Evolutionary conservation across 2,888 invertebrate species (phyloP).

Genomic region (Orthosia gothica): DNA sequence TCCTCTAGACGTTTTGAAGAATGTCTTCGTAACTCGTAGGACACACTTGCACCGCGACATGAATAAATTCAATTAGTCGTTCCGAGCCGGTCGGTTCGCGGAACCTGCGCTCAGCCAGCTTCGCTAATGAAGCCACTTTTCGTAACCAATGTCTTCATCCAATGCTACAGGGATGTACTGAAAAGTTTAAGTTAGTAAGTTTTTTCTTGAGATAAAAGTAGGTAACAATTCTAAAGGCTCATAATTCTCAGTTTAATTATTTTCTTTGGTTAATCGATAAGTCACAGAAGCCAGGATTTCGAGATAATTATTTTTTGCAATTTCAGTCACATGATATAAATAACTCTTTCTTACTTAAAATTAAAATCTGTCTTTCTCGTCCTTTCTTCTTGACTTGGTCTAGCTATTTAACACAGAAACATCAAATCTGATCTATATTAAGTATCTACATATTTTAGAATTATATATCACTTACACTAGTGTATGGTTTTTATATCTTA

Average conservation of each 20-base stretch:
- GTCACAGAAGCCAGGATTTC: background rate
- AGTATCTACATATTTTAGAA: too few species aligned
- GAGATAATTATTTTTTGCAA: too few species aligned
- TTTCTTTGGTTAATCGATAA: background rate
- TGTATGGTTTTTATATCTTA: too few species aligned
- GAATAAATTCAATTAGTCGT: constrained; percentile 82
- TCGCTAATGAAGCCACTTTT: constrained; percentile 85
- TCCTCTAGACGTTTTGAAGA: constrained; percentile 19
- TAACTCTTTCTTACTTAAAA: too few species aligned
- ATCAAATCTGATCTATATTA: too few species aligned
- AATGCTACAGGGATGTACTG: constrained; percentile 77
- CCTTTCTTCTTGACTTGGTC: too few species aligned
- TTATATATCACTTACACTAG: too few species aligned
- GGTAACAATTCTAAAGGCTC: too few species aligned
- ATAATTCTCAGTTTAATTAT: too few species aligned
- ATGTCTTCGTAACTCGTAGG: background rate
- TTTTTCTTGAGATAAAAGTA: background rate
- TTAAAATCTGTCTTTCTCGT: too few species aligned
- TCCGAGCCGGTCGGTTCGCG: constrained; percentile 71
- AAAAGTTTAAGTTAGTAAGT: background rate
- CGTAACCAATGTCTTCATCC: constrained; percentile 86
- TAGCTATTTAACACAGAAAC: background rate
- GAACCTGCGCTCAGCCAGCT: constrained; percentile 72
- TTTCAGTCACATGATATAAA: too few species aligned
- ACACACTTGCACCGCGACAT: constrained; percentile 27